phyloP scores from a whole-genome alignment of 2,888 invertebrate species.

The Allolobophora icterica region DNA sequence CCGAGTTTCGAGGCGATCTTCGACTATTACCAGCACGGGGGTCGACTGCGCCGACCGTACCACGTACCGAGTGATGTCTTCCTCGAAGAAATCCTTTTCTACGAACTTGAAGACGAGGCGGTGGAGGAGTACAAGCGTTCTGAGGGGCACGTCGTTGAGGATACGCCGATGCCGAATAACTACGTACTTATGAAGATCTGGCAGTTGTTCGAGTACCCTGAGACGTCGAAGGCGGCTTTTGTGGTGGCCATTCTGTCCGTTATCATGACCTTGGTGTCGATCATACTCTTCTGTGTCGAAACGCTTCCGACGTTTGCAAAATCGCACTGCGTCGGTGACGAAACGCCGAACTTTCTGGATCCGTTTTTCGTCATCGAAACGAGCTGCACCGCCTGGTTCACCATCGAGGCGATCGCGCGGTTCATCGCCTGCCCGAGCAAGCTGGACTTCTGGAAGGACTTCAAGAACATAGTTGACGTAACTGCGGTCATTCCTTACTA shows the following conservation, averaged over 20 bases:
- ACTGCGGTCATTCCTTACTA: conserved; percentile 68
- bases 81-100: conserved; percentile 62
- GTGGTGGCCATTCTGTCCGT: conserved; percentile 63
- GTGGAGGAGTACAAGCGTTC: conserved; percentile 61
- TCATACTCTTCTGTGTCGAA: conserved; percentile 64
- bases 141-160: conserved; percentile 58
- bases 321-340: conserved; percentile 56
- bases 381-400: conserved; percentile 68
- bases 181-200: conserved; percentile 59
- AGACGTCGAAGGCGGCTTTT: conserved; percentile 62
- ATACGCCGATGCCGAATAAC: conserved; percentile 58
- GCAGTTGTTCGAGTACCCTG: conserved; percentile 65
- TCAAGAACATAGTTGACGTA: conserved; percentile 68
- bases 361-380: conserved; percentile 68
- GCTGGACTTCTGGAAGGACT: conserved; percentile 64
- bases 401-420: conserved; percentile 66
- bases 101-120: conserved; percentile 61
- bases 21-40: conserved; percentile 64
- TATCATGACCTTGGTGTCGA: conserved; percentile 61
- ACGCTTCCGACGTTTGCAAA: conserved; percentile 58
- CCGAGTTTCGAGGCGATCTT: conserved; percentile 65
- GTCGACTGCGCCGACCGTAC: conserved; percentile 60
- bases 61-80: conserved; percentile 64
- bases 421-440: conserved; percentile 67
- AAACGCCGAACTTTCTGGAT: conserved; percentile 58